Conservation (phyloP, 2,113 vertebrate species). For the Numida meleagris region DNA sequence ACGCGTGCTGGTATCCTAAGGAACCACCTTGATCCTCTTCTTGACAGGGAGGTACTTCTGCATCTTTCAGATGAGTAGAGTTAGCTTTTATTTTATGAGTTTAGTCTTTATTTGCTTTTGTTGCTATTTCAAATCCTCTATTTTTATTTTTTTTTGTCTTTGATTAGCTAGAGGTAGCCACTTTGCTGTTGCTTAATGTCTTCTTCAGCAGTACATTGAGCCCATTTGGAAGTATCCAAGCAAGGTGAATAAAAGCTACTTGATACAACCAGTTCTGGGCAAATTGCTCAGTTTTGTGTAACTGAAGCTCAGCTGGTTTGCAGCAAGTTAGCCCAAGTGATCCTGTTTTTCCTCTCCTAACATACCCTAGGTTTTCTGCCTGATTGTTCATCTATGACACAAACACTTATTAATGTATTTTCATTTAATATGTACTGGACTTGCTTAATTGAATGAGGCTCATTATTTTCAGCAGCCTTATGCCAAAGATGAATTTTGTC, state of each 20-base stretch:
- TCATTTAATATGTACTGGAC: background rate
- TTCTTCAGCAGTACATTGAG: background rate
- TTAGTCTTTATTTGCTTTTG: background rate
- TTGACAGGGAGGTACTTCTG: fast-evolving
- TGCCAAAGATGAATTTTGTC: background rate
- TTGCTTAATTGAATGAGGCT: background rate
- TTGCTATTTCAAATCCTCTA: background rate
- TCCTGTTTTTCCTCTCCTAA: background rate
- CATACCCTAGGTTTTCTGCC: background rate
- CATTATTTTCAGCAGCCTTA: background rate
- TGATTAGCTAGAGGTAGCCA: background rate
- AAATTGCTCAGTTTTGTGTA: constrained; percentile 15
- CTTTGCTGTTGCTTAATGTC: background rate
- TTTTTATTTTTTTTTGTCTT: background rate
- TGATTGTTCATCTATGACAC: background rate
- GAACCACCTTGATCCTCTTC: background rate
- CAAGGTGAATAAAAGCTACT: background rate
- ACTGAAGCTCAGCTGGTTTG: background rate
- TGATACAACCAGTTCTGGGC: background rate
- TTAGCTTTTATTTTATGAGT: background rate
- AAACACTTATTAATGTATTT: background rate
- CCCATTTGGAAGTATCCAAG: background rate
- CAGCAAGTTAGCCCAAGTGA: background rate
- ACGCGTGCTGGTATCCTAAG: background rate
- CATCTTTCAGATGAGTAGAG: background rate